Evolutionary conservation across 2,797 vertebrate genomes (phyloP).

Genomic region (Lepilemur septentrionalis): DNA sequence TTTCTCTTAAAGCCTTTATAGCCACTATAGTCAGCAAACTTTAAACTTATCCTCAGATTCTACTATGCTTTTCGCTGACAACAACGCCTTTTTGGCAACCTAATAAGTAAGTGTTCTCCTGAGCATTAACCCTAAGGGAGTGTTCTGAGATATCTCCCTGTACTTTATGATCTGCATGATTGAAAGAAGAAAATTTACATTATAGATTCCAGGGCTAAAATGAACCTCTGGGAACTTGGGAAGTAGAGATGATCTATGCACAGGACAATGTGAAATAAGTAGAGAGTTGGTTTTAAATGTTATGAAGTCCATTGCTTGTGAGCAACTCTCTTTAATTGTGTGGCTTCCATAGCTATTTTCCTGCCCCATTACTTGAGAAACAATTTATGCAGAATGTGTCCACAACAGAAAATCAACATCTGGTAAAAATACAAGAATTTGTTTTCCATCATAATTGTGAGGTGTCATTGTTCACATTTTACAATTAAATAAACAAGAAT

Average conservation of each 20-base stretch:
- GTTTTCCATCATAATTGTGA: neutral
- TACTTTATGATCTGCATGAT: neutral
- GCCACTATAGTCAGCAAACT: neutral
- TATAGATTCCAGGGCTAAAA: neutral
- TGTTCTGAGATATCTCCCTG: neutral
- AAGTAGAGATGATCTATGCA: neutral
- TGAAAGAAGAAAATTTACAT: neutral
- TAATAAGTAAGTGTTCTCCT: neutral
- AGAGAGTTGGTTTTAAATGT: neutral
- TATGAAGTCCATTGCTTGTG: neutral
- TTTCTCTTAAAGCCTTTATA: constrained; percentile 18
- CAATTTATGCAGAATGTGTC: neutral
- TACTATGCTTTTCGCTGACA: neutral
- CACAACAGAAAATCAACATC: neutral
- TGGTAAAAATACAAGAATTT: neutral
- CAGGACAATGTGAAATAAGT: neutral
- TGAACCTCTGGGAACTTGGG: neutral
- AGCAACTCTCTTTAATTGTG: neutral
- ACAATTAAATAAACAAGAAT: neutral
- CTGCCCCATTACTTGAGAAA: neutral
- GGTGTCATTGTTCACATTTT: neutral
- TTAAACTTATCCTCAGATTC: neutral
- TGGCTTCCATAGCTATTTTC: neutral
- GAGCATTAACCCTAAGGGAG: neutral
- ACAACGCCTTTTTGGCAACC: neutral